Percentiles rank a stretch among this genome's conserved stretches.
Conservation (phyloP, 2,888 invertebrate species). For the Archips crataeganus region DNA sequence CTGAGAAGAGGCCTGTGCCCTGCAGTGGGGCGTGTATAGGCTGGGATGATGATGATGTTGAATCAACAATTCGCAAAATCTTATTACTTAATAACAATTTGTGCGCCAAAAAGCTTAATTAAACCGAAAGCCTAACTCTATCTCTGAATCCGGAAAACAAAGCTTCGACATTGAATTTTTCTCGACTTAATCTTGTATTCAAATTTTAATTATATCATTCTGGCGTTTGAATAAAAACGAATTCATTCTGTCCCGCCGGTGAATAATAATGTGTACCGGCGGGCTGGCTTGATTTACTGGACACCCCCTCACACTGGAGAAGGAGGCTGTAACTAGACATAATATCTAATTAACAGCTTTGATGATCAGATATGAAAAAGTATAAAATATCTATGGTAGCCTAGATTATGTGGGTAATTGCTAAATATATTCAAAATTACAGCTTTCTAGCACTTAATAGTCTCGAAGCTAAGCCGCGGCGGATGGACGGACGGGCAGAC, state of each 20-base stretch:
- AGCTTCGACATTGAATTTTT: constrained; percentile 76
- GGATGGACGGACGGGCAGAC: no score
- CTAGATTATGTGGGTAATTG: no score
- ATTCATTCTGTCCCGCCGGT: constrained; percentile 77
- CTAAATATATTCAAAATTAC: no score
- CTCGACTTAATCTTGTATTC: constrained; percentile 82
- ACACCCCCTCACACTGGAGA: constrained; percentile 58
- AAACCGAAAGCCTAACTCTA: constrained; percentile 32
- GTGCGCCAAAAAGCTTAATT: constrained; percentile 18
- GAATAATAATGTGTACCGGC: constrained; percentile 77
- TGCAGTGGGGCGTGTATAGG: no score
- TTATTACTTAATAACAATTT: constrained; percentile 2
- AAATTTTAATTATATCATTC: constrained; percentile 85
- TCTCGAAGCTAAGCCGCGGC: no score
- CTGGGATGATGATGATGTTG: no score
- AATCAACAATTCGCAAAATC: background rate
- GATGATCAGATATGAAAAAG: no score
- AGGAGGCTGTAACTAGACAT: background rate
- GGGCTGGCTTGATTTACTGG: constrained; percentile 63
- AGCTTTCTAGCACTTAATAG: no score
- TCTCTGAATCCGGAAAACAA: constrained; percentile 57
- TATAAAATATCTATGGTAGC: no score
- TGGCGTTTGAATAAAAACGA: constrained; percentile 83
- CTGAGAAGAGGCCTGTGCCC: no score
- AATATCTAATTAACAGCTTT: no score